A percentile compares a stretch with the other conserved stretches of the same genome.
Conservation (phyloP, 2,113 vertebrate genomes). For the Hippoglossus stenolepis region DNA sequence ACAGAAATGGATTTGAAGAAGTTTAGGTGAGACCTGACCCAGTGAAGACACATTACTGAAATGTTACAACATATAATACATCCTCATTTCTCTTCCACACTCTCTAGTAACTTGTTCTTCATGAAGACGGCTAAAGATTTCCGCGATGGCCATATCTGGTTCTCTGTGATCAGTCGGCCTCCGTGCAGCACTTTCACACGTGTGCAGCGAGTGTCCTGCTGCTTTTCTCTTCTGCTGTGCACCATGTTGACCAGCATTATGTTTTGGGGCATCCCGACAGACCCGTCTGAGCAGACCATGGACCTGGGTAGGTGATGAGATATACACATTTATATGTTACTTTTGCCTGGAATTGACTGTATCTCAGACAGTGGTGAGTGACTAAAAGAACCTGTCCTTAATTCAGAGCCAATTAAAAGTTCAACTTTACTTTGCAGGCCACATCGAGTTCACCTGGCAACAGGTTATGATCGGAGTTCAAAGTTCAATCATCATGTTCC, state of each 20-base stretch:
- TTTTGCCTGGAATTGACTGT: neutral
- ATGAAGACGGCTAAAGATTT: slow-evolving; percentile 93
- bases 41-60: neutral
- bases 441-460: slow-evolving; percentile 96
- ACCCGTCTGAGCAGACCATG: slow-evolving; percentile 96
- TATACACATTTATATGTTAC: neutral
- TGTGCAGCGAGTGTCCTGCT: slow-evolving; percentile 94
- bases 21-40: slow-evolving; percentile 87
- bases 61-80: neutral
- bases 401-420: neutral
- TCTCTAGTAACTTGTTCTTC: slow-evolving; percentile 90
- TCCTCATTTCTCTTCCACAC: neutral
- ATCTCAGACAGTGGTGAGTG: neutral
- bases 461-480: slow-evolving; percentile 95
- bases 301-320: slow-evolving; percentile 87
- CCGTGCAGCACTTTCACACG: slow-evolving; percentile 90
- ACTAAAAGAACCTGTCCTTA: neutral
- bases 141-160: slow-evolving; percentile 94
- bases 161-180: slow-evolving; percentile 90
- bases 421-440: slow-evolving; percentile 79
- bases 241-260: slow-evolving; percentile 98
- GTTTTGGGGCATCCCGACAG: slow-evolving; percentile 94
- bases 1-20: slow-evolving; percentile 91
- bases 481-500: slow-evolving; percentile 96
- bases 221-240: slow-evolving; percentile 94